Conservation (phyloP, 2,888 invertebrate species). For the Apantesis nais region DNA sequence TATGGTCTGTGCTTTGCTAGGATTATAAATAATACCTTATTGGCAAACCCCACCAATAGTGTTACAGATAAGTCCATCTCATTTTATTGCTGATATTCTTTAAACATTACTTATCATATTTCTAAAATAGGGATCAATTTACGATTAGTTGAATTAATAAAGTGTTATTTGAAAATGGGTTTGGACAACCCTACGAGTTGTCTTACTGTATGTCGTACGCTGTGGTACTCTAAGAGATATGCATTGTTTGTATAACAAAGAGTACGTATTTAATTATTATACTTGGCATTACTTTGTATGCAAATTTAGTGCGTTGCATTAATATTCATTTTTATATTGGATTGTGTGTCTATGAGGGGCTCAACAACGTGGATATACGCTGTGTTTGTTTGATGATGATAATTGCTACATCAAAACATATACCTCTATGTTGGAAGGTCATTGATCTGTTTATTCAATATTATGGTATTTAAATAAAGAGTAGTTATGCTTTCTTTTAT, state of each 20-base stretch:
- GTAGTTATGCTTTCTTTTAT: neutral
- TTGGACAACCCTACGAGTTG: neutral
- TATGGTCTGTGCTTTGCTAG: too few relatives aligned
- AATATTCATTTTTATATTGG: slow-evolving; percentile 51
- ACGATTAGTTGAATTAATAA: too few relatives aligned
- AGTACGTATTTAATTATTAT: slow-evolving; percentile 51
- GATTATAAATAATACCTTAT: too few relatives aligned
- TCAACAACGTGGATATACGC: neutral
- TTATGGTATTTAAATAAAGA: too few relatives aligned
- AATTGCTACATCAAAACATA: neutral
- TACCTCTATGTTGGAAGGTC: neutral
- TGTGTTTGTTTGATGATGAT: slow-evolving; percentile 9
- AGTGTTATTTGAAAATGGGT: too few relatives aligned
- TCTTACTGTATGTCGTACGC: slow-evolving; percentile 21
- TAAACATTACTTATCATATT: too few relatives aligned
- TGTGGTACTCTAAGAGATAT: slow-evolving; percentile 32
- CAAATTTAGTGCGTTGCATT: slow-evolving; percentile 49
- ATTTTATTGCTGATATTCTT: too few relatives aligned
- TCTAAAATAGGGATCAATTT: too few relatives aligned
- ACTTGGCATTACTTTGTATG: slow-evolving; percentile 57
- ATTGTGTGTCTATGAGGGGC: slow-evolving; percentile 32
- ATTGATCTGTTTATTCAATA: neutral
- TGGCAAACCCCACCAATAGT: too few relatives aligned
- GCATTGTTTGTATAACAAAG: slow-evolving; percentile 51
- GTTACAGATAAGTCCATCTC: too few relatives aligned